Evolutionary conservation across 2,888 invertebrate genomes (phyloP), one percentile per base, ranked within the genome.

Genomic region (Sesia bembeciformis): DNA sequence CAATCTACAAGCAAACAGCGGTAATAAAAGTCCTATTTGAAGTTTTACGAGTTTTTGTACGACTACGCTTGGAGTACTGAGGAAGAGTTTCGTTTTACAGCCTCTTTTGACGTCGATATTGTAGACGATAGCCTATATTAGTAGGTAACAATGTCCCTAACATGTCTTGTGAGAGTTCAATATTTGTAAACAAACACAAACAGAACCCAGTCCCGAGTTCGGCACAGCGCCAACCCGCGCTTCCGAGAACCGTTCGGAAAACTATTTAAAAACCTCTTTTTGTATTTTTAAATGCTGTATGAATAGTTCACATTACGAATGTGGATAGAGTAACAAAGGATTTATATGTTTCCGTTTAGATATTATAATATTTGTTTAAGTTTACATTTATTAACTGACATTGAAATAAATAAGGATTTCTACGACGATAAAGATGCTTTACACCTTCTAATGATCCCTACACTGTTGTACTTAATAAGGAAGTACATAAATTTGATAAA

Each of bases 171-270:
- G 42, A 23, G 56, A 54, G 60, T 64, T 63, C 63, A 72, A 72
- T 76, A 72, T 78, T 77, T 72, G 74, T 76, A 75, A 78, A 78
- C 72, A 76, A 68, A 66, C 60, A 56, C 61, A 60, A 64, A 68
- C 66, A 65, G 4, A 8, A 46, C 23, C 46, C 46, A 55, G 49
- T 57, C 57, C 62, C 62, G 53, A 60, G 55, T 61, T 68, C 60
- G 74, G 72, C 76, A 62, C 49, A 8, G 52, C 52, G 60, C 61
- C 61, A 62, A 59, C 41, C 6, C 49, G 39, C 52, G 46, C 46
- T 46, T 46, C n/a, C 46, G n/a, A 23, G 46, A 46, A n/a, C n/a
- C 8, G 46, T 8, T 46, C 23, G 46, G 46, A 46, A 8, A 46
- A 46, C 46, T 46, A 46, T 46, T 46, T 23, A 4, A 8, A 46